Evolutionary conservation across 1,140 invertebrate species (phyloP).

Genomic region (Pristionchus pacificus): DNA sequence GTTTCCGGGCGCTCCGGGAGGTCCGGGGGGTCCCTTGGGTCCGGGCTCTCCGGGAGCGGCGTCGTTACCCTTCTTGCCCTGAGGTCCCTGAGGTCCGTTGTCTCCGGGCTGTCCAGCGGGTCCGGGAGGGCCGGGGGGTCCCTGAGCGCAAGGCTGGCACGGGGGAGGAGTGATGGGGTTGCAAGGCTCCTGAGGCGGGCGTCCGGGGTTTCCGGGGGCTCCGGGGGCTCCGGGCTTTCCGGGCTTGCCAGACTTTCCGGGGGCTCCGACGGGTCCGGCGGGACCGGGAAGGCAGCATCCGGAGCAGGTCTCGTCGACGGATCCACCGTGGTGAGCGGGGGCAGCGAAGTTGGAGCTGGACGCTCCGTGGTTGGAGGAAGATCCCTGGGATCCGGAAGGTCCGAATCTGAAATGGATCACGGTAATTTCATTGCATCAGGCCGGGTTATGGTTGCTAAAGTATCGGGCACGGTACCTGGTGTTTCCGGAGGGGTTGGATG

Average conservation of each 20-base stretch:
- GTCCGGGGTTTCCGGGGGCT: not conserved
- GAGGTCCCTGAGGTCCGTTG: not conserved
- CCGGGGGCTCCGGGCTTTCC: slow-evolving; percentile 29
- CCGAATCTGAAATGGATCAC: too few relatives aligned
- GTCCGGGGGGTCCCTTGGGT: not conserved
- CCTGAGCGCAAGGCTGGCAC: not conserved
- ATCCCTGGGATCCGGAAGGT: too few relatives aligned
- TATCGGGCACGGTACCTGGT: too few relatives aligned
- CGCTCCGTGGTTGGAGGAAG: not conserved
- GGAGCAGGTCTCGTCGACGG: not conserved
- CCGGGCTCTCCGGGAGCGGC: not conserved
- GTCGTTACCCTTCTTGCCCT: not conserved
- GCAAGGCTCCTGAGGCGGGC: not conserved
- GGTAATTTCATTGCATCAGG: too few relatives aligned
- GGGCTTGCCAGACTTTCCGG: slow-evolving; percentile 26
- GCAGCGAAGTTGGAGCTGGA: not conserved
- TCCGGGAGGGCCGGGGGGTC: not conserved
- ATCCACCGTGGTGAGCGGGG: not conserved
- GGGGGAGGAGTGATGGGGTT: slow-evolving; percentile 1
- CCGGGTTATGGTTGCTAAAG: too few relatives aligned
- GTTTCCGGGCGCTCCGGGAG: slow-evolving; percentile 37
- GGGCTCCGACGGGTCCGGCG: slow-evolving; percentile 24
- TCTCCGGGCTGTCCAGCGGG: not conserved
- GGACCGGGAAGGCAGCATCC: not conserved
- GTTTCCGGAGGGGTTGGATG: too few relatives aligned